These are phyloP conservation scores for Eristalis intricaria DNA, from an alignment of 2,888 invertebrate species.

Conservation along the genomic window DNA sequence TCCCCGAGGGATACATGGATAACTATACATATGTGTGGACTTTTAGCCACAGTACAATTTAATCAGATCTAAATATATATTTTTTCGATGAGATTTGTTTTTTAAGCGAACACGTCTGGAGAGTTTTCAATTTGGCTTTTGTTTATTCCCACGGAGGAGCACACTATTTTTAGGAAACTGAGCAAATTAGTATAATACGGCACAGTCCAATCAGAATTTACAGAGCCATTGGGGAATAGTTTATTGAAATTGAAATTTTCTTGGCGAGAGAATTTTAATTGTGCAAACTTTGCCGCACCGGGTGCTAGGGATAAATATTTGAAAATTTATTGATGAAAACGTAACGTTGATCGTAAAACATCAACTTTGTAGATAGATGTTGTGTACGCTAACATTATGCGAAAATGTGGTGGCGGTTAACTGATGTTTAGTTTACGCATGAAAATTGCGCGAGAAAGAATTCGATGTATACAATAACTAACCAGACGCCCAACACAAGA, in stretches of 20 bases:
- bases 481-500: background rate
- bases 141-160: constrained; percentile 17
- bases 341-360: background rate
- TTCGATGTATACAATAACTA: background rate
- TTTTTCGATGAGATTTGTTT: background rate
- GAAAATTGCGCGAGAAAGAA: background rate
- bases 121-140: constrained; percentile 14
- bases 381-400: background rate
- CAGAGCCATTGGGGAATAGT: constrained; percentile 6
- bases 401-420: background rate
- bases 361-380: background rate
- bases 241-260: constrained; percentile 21
- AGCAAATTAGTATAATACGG: constrained; percentile 1
- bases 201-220: constrained; percentile 5
- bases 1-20: background rate
- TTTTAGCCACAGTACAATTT: constrained; percentile 31
- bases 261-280: constrained; percentile 10
- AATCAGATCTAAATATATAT: constrained; percentile 32
- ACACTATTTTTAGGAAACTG: constrained; percentile 30
- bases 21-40: background rate
- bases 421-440: background rate
- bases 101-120: constrained; percentile 28
- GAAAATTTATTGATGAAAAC: background rate
- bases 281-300: constrained; percentile 1
- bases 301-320: constrained; percentile 6